Evolutionary conservation across 2,113 vertebrate species (phyloP).

Genomic region (Pituophis catenifer): DNA sequence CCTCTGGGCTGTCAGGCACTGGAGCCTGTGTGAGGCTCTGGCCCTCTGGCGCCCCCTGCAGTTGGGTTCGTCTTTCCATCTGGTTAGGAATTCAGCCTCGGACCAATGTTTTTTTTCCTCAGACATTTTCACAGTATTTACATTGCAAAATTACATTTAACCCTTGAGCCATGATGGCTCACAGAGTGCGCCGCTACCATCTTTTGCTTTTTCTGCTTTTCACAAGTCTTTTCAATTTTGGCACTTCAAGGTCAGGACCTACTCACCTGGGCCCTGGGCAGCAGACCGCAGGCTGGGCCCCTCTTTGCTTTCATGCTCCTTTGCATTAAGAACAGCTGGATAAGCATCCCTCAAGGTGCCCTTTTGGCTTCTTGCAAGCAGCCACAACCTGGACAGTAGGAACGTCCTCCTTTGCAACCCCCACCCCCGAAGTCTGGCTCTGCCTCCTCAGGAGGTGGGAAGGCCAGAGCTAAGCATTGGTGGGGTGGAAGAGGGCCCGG

Average conservation of each 20-base stretch:
- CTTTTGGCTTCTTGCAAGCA: neutral
- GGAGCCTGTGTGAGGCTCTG: neutral
- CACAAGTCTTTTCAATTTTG: neutral
- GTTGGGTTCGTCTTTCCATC: neutral
- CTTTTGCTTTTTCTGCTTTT: neutral
- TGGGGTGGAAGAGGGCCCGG: neutral
- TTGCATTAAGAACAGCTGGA: neutral
- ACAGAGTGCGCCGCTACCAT: neutral
- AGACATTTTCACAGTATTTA: neutral
- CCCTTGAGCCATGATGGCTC: neutral
- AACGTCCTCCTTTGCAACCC: neutral
- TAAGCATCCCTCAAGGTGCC: neutral
- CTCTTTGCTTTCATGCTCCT: neutral
- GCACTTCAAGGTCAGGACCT: neutral
- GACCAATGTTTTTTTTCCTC: neutral
- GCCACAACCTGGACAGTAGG: neutral
- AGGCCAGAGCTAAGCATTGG: neutral
- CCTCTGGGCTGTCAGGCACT: neutral
- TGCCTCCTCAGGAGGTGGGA: neutral
- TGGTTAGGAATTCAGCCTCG: neutral
- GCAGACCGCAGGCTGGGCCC: neutral
- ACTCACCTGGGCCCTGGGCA: neutral
- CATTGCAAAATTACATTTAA: neutral
- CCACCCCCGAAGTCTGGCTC: neutral
- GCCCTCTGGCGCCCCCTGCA: neutral